phyloP scores from a whole-genome alignment of 2,888 invertebrate genomes.

The Dastarcus helophoroides region DNA sequence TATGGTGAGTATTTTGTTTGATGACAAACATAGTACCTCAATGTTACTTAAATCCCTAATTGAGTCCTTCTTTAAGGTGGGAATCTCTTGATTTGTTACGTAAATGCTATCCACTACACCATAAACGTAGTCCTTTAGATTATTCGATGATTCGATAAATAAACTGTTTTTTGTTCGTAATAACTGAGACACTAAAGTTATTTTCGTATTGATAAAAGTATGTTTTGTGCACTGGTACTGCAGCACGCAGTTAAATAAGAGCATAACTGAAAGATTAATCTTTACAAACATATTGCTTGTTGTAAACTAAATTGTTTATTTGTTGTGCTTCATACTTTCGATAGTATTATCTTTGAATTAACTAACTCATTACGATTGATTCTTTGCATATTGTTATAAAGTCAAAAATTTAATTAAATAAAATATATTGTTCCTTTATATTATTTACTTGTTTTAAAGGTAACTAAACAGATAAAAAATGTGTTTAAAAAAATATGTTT shows the following conservation, averaged over 20 bases:
- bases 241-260: not conserved
- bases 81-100: constrained; percentile 8
- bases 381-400: too few species aligned
- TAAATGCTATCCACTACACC: constrained; percentile 6
- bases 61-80: constrained; percentile 6
- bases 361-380: too few species aligned
- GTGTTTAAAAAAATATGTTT: too few species aligned
- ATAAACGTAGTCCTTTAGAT: constrained; percentile 5
- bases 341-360: too few species aligned
- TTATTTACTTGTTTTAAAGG: too few species aligned
- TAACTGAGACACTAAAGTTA: constrained; percentile 7
- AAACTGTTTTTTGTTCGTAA: constrained; percentile 4
- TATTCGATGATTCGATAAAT: constrained; percentile 3
- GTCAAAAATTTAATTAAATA: too few species aligned
- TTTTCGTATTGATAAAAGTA: constrained; percentile 9
- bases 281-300: too few species aligned
- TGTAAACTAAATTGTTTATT: too few species aligned
- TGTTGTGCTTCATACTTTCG: too few species aligned
- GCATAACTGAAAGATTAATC: too few species aligned
- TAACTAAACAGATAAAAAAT: too few species aligned
- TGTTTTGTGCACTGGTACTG: constrained; percentile 1
- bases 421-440: too few species aligned
- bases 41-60: constrained; percentile 8
- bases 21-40: constrained; percentile 7
- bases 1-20: constrained; percentile 9